Evolutionary conservation across 2,888 invertebrate genomes (phyloP).

Genomic region (Phoenoteleia sp.): DNA sequence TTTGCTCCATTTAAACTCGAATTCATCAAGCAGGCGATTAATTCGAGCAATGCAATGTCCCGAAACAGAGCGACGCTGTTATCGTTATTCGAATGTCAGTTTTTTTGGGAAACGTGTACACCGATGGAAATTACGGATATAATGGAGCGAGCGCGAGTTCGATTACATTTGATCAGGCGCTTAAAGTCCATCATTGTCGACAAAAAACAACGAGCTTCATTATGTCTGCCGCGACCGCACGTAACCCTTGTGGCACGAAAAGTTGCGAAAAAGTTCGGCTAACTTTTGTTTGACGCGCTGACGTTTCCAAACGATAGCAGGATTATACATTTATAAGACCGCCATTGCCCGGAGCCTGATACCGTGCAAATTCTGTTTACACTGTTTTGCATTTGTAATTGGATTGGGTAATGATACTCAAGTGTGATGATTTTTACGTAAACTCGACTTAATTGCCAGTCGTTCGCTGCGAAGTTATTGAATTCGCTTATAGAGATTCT

Average conservation of each 20-base stretch:
- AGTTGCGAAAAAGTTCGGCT: slow-evolving; percentile 62
- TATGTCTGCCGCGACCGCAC: slow-evolving; percentile 70
- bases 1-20: slow-evolving; percentile 3
- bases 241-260: slow-evolving; percentile 69
- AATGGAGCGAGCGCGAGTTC: slow-evolving; percentile 22
- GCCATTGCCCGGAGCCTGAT: slow-evolving; percentile 23
- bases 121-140: too few species aligned
- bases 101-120: too few species aligned
- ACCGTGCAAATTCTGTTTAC: slow-evolving; percentile 44
- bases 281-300: slow-evolving; percentile 53
- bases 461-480: too few species aligned
- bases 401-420: slow-evolving; percentile 10
- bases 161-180: slow-evolving; percentile 49
- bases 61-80: too few species aligned
- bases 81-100: too few species aligned
- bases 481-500: too few species aligned
- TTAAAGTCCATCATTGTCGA: slow-evolving; percentile 54
- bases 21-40: not conserved
- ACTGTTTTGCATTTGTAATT: slow-evolving; percentile 57
- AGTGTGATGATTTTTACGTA: slow-evolving; percentile 29
- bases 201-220: slow-evolving; percentile 62
- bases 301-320: slow-evolving; percentile 36
- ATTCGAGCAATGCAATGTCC: too few species aligned
- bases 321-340: slow-evolving; percentile 55
- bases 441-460: slow-evolving; percentile 2